phyloP scores from a whole-genome alignment of 2,888 invertebrate species.

The Lomographa bimaculata region DNA sequence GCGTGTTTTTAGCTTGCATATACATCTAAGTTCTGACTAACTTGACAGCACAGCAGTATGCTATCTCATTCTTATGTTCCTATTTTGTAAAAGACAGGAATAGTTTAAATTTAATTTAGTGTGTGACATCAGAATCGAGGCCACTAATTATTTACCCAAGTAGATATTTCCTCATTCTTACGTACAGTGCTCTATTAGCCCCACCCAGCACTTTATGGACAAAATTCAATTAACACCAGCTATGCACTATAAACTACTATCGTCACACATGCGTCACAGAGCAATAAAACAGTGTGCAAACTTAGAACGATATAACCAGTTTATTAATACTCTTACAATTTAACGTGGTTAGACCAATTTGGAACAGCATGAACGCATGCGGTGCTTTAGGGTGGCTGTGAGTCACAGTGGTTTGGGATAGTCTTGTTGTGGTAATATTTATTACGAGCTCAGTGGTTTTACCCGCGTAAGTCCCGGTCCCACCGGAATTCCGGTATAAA shows the following conservation, averaged over 20 bases:
- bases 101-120: too few relatives aligned
- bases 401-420: slow-evolving; percentile 1
- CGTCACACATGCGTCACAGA: slow-evolving; percentile 19
- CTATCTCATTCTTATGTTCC: too few relatives aligned
- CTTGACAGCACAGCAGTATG: too few relatives aligned
- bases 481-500: too few relatives aligned
- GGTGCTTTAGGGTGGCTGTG: slow-evolving; percentile 7
- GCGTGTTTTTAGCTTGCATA: too few relatives aligned
- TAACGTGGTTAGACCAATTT: slow-evolving; percentile 19
- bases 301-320: slow-evolving; percentile 11
- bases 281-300: slow-evolving; percentile 19
- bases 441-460: too few relatives aligned
- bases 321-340: slow-evolving; percentile 18
- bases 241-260: slow-evolving; percentile 10
- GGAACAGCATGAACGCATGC: slow-evolving; percentile 11
- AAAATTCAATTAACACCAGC: slow-evolving; percentile 15
- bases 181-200: neutral
- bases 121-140: too few relatives aligned
- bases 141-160: too few relatives aligned
- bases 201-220: slow-evolving; percentile 7
- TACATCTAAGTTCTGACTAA: too few relatives aligned
- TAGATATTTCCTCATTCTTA: too few relatives aligned
- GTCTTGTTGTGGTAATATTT: neutral
- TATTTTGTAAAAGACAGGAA: too few relatives aligned
- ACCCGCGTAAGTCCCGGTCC: too few relatives aligned